Conservation (phyloP, 2,797 vertebrate genomes). For the Neopelma chrysocephalum region DNA sequence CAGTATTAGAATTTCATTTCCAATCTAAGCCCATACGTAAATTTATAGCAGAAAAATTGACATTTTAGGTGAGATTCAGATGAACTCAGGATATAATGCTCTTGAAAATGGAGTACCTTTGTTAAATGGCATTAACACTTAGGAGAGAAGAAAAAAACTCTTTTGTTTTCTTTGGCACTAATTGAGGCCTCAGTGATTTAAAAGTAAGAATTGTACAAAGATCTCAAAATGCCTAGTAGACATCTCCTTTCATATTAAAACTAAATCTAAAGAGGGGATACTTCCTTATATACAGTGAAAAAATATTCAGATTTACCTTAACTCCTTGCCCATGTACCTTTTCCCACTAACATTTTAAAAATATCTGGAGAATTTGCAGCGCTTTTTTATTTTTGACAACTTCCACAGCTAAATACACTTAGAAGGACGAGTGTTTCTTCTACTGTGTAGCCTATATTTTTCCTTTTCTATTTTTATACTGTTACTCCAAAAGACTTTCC, state of each 20-base stretch:
- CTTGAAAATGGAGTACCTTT: background rate
- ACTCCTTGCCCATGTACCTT: background rate
- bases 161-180: background rate
- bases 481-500: background rate
- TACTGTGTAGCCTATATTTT: background rate
- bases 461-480: background rate
- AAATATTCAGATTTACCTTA: background rate
- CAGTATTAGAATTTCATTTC: background rate
- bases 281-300: background rate
- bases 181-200: background rate
- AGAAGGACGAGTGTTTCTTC: background rate
- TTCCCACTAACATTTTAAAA: background rate
- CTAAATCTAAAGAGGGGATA: background rate
- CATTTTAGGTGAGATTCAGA: background rate
- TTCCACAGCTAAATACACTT: background rate
- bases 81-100: background rate
- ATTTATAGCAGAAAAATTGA: background rate
- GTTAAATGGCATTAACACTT: background rate
- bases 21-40: background rate
- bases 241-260: background rate
- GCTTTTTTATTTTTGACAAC: background rate
- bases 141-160: rapidly evolving
- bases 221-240: background rate
- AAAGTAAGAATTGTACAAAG: background rate
- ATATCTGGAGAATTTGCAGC: background rate